A percentile compares a stretch with the other conserved stretches of the same genome.
phyloP scores from a whole-genome alignment of 2,113 vertebrate species.

The Rutilus rutilus region DNA sequence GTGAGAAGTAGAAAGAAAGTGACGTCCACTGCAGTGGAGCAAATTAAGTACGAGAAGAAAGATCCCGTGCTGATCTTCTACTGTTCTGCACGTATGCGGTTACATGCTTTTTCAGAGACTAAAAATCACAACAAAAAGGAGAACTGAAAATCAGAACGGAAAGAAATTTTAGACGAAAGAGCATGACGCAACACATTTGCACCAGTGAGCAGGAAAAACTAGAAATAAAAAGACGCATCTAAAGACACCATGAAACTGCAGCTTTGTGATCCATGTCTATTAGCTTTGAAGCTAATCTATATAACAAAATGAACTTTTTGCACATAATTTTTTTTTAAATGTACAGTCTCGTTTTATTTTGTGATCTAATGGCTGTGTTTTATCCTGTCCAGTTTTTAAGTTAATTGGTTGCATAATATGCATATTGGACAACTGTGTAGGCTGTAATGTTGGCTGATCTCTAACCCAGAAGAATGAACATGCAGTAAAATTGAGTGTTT shows the following conservation, averaged over 20 bases:
- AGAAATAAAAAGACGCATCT: background rate
- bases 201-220: background rate
- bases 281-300: background rate
- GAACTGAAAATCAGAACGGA: slow-evolving; percentile 4
- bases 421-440: background rate
- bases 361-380: background rate
- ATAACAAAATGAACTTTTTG: background rate
- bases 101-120: background rate
- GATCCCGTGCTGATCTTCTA: background rate
- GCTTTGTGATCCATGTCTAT: background rate
- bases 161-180: background rate
- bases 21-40: background rate
- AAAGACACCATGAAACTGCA: slow-evolving; percentile 2
- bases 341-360: background rate
- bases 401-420: background rate
- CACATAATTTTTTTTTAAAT: background rate
- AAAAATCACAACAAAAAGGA: slow-evolving; percentile 14
- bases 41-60: background rate
- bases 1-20: background rate
- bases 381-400: background rate
- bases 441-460: slow-evolving; percentile 4
- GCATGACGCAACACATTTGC: background rate
- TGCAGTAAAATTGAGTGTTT: background rate
- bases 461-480: background rate
- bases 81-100: background rate